A percentile compares a stretch with the other conserved stretches of the same genome.
These are phyloP conservation scores for Halesus radiatus DNA, from an alignment of 1,140 invertebrate species.

Conservation along the genomic window DNA sequence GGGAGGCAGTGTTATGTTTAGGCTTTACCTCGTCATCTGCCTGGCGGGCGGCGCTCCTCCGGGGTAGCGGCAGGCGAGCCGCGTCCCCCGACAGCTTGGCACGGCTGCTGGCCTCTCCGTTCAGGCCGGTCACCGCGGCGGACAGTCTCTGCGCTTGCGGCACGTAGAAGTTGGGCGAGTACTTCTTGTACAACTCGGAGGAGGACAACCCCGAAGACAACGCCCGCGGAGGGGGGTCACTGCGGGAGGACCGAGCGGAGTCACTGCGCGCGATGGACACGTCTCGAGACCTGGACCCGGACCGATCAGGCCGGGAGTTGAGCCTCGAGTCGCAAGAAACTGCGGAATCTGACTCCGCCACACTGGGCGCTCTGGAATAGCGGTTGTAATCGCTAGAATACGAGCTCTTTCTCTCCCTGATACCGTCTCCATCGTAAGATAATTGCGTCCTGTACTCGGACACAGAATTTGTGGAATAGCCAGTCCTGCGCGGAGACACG, in stretches of 20 bases:
- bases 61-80: conserved; percentile 62
- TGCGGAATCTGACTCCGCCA: conserved; percentile 66
- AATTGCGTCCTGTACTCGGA: conserved; percentile 57
- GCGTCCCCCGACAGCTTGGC: conserved; percentile 62
- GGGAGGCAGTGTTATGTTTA: conserved; percentile 31
- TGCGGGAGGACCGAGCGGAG: conserved; percentile 61
- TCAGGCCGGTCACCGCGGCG: conserved; percentile 70
- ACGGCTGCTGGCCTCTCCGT: conserved; percentile 65
- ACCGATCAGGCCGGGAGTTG: conserved; percentile 60
- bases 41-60: conserved; percentile 60
- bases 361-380: conserved; percentile 63
- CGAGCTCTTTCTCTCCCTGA: conserved; percentile 65
- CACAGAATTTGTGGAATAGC: conserved; percentile 68
- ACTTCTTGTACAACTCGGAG: conserved; percentile 74
- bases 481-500: conserved; percentile 62
- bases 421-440: conserved; percentile 63
- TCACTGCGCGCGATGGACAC: conserved; percentile 61
- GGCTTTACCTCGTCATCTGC: conserved; percentile 56
- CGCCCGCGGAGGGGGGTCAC: conserved; percentile 59
- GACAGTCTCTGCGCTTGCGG: conserved; percentile 71
- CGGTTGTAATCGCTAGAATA: conserved; percentile 63
- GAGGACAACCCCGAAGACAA: conserved; percentile 65
- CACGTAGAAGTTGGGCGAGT: conserved; percentile 75
- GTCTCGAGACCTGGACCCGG: conserved; percentile 59
- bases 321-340: conserved; percentile 60